Percentiles rank a stretch among this genome's conserved stretches.
Conservation (phyloP, 2,888 invertebrate species). For the Syrphus vitripennis region DNA sequence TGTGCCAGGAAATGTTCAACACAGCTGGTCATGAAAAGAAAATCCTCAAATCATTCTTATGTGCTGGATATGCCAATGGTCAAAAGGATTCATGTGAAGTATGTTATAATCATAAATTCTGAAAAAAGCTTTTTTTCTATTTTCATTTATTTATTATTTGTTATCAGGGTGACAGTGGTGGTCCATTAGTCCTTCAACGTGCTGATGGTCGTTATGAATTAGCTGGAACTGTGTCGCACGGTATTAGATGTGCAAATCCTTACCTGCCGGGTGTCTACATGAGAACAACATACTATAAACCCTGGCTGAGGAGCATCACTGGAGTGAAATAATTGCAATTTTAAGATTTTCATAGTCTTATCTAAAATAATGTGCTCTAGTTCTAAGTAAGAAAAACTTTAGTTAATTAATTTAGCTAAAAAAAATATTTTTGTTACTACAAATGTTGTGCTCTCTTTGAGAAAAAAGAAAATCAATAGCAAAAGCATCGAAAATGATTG, state of each 20-base stretch:
- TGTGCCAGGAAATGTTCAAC: conserved; percentile 96
- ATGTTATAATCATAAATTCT: conserved; percentile 74
- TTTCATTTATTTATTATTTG: background rate
- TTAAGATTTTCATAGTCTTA: conserved; percentile 7
- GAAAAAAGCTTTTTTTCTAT: background rate
- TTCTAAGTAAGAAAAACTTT: conserved; percentile 41
- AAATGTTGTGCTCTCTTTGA: conserved; percentile 52
- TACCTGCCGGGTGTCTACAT: conserved; percentile 96
- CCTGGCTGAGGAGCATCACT: conserved; percentile 94
- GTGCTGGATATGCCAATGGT: conserved; percentile 95
- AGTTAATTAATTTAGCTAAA: conserved; percentile 47
- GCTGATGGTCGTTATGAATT: conserved; percentile 93
- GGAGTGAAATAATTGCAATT: conserved; percentile 84
- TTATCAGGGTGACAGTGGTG: conserved; percentile 94
- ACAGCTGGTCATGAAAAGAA: conserved; percentile 94
- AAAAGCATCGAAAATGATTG: conserved; percentile 2
- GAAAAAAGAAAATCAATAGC: background rate
- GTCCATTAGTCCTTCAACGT: conserved; percentile 91
- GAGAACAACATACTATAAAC: conserved; percentile 95
- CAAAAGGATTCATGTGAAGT: conserved; percentile 97
- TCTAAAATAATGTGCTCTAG: conserved; percentile 60
- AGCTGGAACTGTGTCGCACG: conserved; percentile 95
- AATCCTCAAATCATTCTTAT: conserved; percentile 93
- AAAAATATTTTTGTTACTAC: background rate
- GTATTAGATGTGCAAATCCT: conserved; percentile 96